Evolutionary conservation across 2,888 invertebrate species (phyloP).

Genomic region (Crematogaster levior): DNA sequence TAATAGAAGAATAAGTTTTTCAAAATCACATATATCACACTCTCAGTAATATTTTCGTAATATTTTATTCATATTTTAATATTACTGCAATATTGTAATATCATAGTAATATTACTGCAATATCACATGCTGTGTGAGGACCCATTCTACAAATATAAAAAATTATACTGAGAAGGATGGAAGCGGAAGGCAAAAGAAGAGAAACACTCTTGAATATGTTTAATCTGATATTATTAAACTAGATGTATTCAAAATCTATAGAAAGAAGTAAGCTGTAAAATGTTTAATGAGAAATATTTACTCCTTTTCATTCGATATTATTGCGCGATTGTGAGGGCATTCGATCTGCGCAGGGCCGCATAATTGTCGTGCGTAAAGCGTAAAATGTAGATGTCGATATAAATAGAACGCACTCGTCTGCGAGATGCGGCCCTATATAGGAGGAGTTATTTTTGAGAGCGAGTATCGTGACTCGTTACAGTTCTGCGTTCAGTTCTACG

Average conservation of each 20-base stretch:
- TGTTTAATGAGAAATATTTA: conserved; percentile 70
- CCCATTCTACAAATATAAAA: too few relatives aligned
- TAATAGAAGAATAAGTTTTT: too few relatives aligned
- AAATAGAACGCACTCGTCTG: conserved; percentile 78
- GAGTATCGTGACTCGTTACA: conserved; percentile 78
- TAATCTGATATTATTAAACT: conserved; percentile 20
- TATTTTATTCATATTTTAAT: too few relatives aligned
- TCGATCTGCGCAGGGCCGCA: conserved; percentile 78
- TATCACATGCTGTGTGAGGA: too few relatives aligned
- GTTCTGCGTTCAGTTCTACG: conserved; percentile 77
- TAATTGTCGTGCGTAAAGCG: background rate
- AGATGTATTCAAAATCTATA: background rate
- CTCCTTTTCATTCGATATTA: conserved; percentile 73
- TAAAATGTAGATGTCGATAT: conserved; percentile 74
- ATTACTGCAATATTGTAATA: too few relatives aligned
- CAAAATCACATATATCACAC: too few relatives aligned
- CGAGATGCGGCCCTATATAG: conserved; percentile 81
- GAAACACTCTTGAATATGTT: background rate
- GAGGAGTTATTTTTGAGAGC: conserved; percentile 72
- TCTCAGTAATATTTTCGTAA: too few relatives aligned
- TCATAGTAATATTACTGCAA: too few relatives aligned
- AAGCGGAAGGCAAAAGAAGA: background rate
- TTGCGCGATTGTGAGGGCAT: conserved; percentile 57
- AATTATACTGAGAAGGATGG: too few relatives aligned
- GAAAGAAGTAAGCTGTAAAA: background rate